phyloP scores from a whole-genome alignment of 2,113 vertebrate genomes.

The Arizona elegans region DNA sequence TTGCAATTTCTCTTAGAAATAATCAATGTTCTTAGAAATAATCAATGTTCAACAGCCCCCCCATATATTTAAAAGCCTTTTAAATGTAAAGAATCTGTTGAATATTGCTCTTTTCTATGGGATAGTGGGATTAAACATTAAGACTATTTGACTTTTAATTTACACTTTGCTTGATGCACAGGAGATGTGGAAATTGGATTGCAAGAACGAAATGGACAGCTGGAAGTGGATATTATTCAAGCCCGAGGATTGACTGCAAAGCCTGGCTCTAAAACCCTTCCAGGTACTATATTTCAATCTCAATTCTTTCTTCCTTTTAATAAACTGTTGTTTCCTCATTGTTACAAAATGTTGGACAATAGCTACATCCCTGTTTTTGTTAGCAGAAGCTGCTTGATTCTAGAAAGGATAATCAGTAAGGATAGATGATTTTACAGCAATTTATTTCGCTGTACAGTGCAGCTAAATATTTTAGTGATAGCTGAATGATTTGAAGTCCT shows the following conservation, averaged over 20 bases:
- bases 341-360: neutral
- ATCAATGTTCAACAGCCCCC: neutral
- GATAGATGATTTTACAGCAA: neutral
- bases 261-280: constrained; percentile 91
- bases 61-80: neutral
- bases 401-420: rapidly evolving
- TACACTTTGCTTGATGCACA: constrained; percentile 50
- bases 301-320: neutral
- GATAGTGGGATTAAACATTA: neutral
- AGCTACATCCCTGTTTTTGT: neutral
- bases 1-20: neutral
- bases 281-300: constrained; percentile 74
- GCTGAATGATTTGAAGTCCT: neutral
- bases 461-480: neutral
- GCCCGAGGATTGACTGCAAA: constrained; percentile 94
- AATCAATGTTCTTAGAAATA: neutral
- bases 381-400: neutral
- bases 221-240: constrained; percentile 98
- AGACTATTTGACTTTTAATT: neutral
- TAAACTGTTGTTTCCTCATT: neutral
- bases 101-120: neutral
- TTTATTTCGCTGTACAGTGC: neutral
- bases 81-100: neutral
- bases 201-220: constrained; percentile 89
- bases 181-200: constrained; percentile 95